phyloP scores from a whole-genome alignment of 2,888 invertebrate genomes.

The Ennomos fuscantarius region DNA sequence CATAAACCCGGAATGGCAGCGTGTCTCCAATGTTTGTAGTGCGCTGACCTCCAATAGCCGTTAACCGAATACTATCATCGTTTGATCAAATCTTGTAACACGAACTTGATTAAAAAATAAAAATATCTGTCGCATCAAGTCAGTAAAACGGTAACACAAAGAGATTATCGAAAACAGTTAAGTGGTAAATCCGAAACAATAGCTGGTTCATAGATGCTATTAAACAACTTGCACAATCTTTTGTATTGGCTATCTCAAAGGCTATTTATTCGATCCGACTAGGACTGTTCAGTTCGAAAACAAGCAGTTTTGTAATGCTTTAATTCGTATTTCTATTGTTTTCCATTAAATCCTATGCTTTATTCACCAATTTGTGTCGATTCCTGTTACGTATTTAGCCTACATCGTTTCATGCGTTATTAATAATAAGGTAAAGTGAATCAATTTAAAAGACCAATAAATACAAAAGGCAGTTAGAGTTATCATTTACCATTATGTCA shows the following conservation, averaged over 20 bases:
- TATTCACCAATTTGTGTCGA: background rate
- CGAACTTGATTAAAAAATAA: conserved; percentile 22
- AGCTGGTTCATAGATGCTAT: conserved; percentile 50
- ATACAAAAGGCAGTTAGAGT: too few relatives aligned
- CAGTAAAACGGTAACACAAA: conserved; percentile 34
- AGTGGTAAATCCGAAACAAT: conserved; percentile 48
- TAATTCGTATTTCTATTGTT: conserved; percentile 25
- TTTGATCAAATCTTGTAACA: conserved; percentile 49
- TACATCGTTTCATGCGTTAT: too few relatives aligned
- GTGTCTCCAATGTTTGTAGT: conserved; percentile 60
- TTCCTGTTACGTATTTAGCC: too few relatives aligned
- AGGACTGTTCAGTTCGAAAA: conserved; percentile 51
- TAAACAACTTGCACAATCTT: conserved; percentile 55
- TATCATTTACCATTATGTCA: too few relatives aligned
- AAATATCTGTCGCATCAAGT: conserved; percentile 10
- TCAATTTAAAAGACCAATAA: too few relatives aligned
- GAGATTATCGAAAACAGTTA: conserved; percentile 48
- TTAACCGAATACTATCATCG: conserved; percentile 63
- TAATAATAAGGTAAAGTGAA: too few relatives aligned
- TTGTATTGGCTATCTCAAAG: conserved; percentile 45
- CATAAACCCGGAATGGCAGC: conserved; percentile 64
- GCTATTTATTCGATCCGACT: conserved; percentile 44
- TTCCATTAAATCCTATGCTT: background rate
- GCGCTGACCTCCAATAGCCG: conserved; percentile 68
- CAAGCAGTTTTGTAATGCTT: conserved; percentile 40